Evolutionary conservation across 2,888 invertebrate genomes (phyloP).

Genomic region (Empis stercorea): DNA sequence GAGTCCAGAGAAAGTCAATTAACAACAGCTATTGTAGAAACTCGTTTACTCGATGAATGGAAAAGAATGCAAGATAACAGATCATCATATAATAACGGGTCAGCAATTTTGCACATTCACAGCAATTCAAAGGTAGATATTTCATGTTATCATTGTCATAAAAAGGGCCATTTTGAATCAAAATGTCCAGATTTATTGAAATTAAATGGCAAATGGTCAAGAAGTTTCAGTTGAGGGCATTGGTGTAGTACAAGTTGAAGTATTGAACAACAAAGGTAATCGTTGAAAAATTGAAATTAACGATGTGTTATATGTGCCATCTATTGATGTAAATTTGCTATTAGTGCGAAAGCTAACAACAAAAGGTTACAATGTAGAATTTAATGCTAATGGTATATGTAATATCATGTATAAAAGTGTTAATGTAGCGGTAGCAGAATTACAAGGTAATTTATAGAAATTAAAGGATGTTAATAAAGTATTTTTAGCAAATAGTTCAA

Average conservation of each 20-base stretch:
- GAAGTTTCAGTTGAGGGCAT: not conserved
- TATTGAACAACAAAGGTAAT: not conserved
- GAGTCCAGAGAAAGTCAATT: not conserved
- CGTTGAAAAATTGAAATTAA: not conserved
- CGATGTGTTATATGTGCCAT: not conserved
- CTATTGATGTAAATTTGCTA: not conserved
- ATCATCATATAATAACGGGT: too few relatives aligned
- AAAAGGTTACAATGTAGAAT: too few relatives aligned
- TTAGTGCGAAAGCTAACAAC: not conserved
- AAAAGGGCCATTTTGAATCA: not conserved
- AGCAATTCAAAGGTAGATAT: not conserved
- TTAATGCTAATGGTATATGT: too few relatives aligned
- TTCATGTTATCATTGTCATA: not conserved
- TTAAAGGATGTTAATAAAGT: too few relatives aligned
- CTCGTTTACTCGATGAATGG: not conserved
- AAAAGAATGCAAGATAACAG: not conserved
- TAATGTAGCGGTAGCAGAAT: too few relatives aligned
- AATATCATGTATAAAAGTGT: too few relatives aligned
- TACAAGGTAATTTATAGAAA: too few relatives aligned
- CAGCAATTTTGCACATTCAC: not conserved
- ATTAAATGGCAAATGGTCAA: conserved; percentile 2
- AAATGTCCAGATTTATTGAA: not conserved
- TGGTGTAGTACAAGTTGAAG: not conserved
- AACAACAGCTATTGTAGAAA: not conserved
- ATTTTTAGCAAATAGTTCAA: too few relatives aligned